Percentiles rank a stretch among this genome's conserved stretches.
phyloP scores from a whole-genome alignment of 2,113 vertebrate genomes.

The Talpa occidentalis region DNA sequence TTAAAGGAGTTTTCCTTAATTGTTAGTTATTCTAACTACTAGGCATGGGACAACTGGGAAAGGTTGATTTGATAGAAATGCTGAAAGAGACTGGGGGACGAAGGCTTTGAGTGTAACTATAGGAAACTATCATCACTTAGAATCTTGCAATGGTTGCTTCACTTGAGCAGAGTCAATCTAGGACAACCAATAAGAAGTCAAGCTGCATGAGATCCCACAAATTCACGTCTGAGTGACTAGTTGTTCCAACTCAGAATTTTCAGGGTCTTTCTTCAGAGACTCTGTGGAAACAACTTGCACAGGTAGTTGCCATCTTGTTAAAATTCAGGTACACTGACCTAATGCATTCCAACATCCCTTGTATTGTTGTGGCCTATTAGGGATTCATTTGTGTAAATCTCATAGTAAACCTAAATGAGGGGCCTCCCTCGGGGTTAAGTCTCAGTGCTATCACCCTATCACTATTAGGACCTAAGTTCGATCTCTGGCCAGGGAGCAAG shows the following conservation, averaged over 20 bases:
- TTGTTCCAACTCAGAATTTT: constrained; percentile 32
- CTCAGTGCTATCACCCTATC: too few species aligned
- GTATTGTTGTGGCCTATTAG: not conserved
- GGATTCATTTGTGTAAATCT: not conserved
- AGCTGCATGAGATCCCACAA: not conserved
- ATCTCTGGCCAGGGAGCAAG: too few species aligned
- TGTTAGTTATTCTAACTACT: constrained; percentile 17
- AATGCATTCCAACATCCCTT: not conserved
- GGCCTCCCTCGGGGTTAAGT: too few species aligned
- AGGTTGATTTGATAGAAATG: not conserved
- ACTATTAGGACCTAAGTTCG: too few species aligned
- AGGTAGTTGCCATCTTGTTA: not conserved
- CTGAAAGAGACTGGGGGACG: not conserved
- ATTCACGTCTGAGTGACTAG: not conserved
- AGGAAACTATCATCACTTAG: constrained; percentile 6
- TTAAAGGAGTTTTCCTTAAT: constrained; percentile 52
- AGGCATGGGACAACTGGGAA: not conserved
- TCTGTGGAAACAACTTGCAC: not conserved
- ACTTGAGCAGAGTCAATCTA: constrained; percentile 24
- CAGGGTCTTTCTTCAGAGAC: constrained; percentile 27
- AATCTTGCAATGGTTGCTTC: not conserved
- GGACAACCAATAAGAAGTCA: not conserved
- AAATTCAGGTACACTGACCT: not conserved
- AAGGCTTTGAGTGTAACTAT: not conserved
- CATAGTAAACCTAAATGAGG: not conserved